phyloP scores from a whole-genome alignment of 2,797 vertebrate species.

The Manis pentadactyla region DNA sequence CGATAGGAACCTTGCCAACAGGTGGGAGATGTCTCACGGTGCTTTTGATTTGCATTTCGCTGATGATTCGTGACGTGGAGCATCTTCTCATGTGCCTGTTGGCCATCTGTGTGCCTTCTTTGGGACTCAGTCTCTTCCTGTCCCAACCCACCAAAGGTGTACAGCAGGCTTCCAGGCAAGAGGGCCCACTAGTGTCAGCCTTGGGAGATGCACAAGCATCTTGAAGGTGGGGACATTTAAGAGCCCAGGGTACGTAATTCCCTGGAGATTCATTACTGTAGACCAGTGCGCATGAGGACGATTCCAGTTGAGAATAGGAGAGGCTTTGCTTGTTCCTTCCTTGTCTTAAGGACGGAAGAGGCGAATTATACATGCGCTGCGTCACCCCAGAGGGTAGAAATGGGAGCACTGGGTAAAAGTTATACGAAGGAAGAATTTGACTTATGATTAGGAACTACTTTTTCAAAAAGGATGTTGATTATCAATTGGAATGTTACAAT shows the following conservation, averaged over 20 bases:
- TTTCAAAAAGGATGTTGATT: neutral
- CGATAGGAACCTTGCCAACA: rapidly evolving
- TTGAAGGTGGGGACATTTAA: too few species aligned
- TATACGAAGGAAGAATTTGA: neutral
- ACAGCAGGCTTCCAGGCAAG: rapidly evolving
- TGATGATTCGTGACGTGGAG: neutral
- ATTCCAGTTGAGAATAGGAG: neutral
- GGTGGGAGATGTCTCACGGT: neutral
- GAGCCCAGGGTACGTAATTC: neutral
- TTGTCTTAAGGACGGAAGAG: neutral
- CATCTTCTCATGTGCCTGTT: neutral
- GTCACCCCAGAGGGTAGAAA: neutral
- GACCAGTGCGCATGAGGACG: neutral
- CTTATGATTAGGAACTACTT: neutral
- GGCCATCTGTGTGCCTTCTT: neutral
- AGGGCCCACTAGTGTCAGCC: neutral
- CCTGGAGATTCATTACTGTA: neutral
- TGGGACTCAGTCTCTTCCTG: neutral
- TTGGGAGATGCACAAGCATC: rapidly evolving
- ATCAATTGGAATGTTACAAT: neutral
- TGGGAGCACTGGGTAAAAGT: neutral
- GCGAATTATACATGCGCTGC: rapidly evolving
- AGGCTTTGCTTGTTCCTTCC: neutral
- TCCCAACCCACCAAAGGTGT: neutral
- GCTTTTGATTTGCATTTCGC: neutral